Evolutionary conservation across 2,888 invertebrate species (phyloP).

Genomic region (Dysmachus trigonus): DNA sequence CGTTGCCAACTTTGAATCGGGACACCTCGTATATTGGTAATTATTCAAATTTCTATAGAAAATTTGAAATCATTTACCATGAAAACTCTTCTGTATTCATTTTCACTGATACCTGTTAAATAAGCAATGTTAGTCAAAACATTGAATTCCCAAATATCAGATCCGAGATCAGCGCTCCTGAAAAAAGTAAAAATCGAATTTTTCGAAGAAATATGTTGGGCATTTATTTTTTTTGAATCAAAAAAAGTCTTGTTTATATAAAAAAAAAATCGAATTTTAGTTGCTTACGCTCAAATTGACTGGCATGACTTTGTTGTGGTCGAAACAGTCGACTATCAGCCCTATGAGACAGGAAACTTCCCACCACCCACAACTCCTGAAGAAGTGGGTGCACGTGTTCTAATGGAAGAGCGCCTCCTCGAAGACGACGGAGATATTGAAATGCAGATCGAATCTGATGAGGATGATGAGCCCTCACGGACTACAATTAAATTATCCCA

Average conservation of each 20-base stretch:
- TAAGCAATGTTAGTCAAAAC: too few species aligned
- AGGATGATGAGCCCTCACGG: conserved; percentile 68
- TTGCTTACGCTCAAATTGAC: conserved; percentile 97
- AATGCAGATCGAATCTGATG: conserved; percentile 90
- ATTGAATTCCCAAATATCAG: too few species aligned
- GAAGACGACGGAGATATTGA: conserved; percentile 83
- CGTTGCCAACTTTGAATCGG: too few species aligned
- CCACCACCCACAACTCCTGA: conserved; percentile 97
- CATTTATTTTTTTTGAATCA: neutral
- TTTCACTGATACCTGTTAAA: too few species aligned
- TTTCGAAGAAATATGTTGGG: too few species aligned
- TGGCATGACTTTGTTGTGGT: conserved; percentile 99
- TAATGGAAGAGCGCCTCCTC: conserved; percentile 85
- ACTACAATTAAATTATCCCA: conserved; percentile 69
- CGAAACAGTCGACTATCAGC: conserved; percentile 98
- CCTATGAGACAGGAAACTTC: conserved; percentile 94
- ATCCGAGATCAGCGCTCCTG: too few species aligned
- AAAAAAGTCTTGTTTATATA: neutral
- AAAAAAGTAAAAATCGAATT: too few species aligned
- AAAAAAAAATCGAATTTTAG: conserved; percentile 57
- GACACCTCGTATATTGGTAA: too few species aligned
- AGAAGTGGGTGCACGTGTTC: conserved; percentile 93
- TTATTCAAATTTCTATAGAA: too few species aligned
- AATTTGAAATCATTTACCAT: too few species aligned
- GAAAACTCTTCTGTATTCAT: too few species aligned